These are phyloP conservation scores for Petrolisthes cinctipes DNA, from an alignment of 2,888 invertebrate genomes.

Conservation along the genomic window DNA sequence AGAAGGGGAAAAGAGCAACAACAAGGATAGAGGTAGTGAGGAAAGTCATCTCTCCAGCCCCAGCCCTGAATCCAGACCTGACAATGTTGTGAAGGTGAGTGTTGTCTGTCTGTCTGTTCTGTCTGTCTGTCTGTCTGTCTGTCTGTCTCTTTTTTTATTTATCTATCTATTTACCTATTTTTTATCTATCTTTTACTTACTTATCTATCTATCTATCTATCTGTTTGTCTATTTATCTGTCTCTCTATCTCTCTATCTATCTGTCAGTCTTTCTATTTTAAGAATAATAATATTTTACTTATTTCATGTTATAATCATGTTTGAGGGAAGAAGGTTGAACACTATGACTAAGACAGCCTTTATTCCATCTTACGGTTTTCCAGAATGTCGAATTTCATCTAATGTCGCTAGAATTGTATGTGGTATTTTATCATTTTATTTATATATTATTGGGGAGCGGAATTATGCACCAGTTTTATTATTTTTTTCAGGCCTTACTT, in stretches of 20 bases:
- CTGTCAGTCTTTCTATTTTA: too few species aligned
- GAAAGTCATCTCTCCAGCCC: constrained; percentile 28
- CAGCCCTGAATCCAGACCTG: constrained; percentile 45
- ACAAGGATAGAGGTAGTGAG: constrained; percentile 3
- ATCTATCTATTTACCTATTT: background rate
- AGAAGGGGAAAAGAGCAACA: background rate
- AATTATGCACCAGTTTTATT: too few species aligned
- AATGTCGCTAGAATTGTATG: too few species aligned
- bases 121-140: constrained; percentile 6
- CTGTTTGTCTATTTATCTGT: too few species aligned
- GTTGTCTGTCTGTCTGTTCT: background rate
- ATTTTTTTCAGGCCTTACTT: too few species aligned
- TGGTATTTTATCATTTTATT: background rate
- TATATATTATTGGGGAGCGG: background rate
- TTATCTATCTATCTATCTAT: too few species aligned
- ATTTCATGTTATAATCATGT: too few species aligned
- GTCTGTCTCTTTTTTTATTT: constrained; percentile 6
- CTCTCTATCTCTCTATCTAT: too few species aligned
- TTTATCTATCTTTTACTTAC: too few species aligned
- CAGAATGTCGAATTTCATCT: too few species aligned
- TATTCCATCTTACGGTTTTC: background rate
- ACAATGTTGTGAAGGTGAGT: constrained; percentile 32
- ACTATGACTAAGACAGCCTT: background rate
- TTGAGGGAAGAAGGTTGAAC: too few species aligned
- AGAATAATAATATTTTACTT: too few species aligned